Evolutionary conservation across 1,140 invertebrate species (phyloP), one percentile per base, ranked within the genome.

Genomic region (Cherax quadricarinatus): DNA sequence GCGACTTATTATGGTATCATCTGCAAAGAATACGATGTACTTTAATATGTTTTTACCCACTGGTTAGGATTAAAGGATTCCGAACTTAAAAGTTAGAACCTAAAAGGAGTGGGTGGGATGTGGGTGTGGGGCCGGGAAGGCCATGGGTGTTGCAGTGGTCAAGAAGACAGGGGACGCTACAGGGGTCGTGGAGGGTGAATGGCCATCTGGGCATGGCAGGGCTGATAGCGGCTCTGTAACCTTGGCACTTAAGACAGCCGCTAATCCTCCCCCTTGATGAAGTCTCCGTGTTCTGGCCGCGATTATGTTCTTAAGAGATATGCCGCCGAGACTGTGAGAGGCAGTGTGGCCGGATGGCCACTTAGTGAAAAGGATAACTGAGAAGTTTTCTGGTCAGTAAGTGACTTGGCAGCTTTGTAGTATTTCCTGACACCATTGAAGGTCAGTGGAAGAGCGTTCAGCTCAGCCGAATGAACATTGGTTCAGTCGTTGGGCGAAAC

Each of bases 241-340:
- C 30, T 41, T 41, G 30, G 30, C 30, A 41, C 30, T 41, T 41
- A 41, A 41, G 30, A 41, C 30, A 41, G 2, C 53, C 82, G 41
- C 21, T 84, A 84, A 84, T 84, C 53, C 82, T 1, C 82, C 4
- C 51, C 82, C 30, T 18, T 84, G 82, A 84, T 84, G 82, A 84
- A 41, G 82, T 66, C 82, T 24, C 53, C 82, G 57, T 84, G 82
- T 62, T 60, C 30, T 18, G 53, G 82, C 51, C 53, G 82, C 82
- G 82, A 84, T 84, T 84, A 84, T 84, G 57, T 62, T 49, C 82
- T 84, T 84, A 84, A 48, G 81, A 83, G 81, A 53, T 30, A 24
- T 41, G 62, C 10, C 7, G 6, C 10, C 7, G 1, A 62, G 12
- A 62, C 12, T 41, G 81, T 24, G 81, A 30, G 60, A 30, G 83